phyloP scores from a whole-genome alignment of 2,797 vertebrate genomes.

The Oreonectes daqikongensis region DNA sequence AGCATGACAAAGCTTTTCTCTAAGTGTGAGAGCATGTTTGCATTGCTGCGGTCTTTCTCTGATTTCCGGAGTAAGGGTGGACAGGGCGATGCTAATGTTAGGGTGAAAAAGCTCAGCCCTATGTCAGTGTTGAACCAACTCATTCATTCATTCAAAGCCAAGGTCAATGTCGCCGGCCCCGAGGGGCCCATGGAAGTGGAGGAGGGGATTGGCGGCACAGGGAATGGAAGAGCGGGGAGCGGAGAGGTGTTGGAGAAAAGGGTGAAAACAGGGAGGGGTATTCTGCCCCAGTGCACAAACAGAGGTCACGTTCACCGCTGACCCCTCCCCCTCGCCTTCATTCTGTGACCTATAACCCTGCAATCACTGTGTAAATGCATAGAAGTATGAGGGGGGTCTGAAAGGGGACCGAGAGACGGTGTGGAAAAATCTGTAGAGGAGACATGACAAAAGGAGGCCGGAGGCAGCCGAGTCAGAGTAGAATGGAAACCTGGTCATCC shows the following conservation, averaged over 20 bases:
- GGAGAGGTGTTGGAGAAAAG: constrained; percentile 68
- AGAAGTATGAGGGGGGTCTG: constrained; percentile 72
- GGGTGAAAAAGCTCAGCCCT: constrained; percentile 49
- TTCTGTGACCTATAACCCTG: constrained; percentile 80
- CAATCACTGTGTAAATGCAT: constrained; percentile 76
- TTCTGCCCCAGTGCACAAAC: constrained; percentile 84
- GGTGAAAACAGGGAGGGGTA: constrained; percentile 79
- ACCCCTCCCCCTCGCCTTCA: constrained; percentile 74
- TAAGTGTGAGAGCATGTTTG: constrained; percentile 59
- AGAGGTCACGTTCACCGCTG: constrained; percentile 83
- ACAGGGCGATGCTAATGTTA: constrained; percentile 56
- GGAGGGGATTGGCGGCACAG: constrained; percentile 63
- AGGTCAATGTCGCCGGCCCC: constrained; percentile 82
- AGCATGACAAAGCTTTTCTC: constrained; percentile 61
- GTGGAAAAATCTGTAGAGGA: constrained; percentile 66
- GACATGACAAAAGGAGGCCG: constrained; percentile 72
- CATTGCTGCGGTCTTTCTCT: constrained; percentile 55
- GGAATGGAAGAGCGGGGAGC: constrained; percentile 69
- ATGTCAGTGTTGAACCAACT: constrained; percentile 66
- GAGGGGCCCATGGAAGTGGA: constrained; percentile 77
- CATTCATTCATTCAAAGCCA: constrained; percentile 78
- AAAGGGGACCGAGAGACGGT: constrained; percentile 34
- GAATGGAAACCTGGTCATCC: constrained; percentile 65
- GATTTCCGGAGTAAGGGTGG: neutral
- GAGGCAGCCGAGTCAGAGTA: constrained; percentile 58